Evolutionary conservation across 2,797 vertebrate genomes (phyloP).

Genomic region (Pitangus sulphuratus): DNA sequence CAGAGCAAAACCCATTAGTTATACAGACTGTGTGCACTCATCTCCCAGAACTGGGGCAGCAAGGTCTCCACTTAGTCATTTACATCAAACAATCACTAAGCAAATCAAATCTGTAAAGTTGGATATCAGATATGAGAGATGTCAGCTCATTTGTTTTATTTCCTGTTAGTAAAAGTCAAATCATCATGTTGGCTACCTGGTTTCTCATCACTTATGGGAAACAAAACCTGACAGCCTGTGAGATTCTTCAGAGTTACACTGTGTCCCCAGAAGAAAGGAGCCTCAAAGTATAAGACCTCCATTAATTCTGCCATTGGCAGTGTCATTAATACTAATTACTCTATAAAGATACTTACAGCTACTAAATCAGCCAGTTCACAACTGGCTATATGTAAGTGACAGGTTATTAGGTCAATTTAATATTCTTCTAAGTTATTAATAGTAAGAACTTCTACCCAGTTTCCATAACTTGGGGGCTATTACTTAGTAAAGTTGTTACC

Average conservation of each 20-base stretch:
- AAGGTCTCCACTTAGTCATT: background rate
- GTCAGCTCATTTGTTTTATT: background rate
- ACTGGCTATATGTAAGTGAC: background rate
- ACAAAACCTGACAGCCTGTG: background rate
- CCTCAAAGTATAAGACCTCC: background rate
- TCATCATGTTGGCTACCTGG: background rate
- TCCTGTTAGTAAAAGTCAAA: background rate
- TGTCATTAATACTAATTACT: background rate
- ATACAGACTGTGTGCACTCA: background rate
- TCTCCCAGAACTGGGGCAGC: background rate
- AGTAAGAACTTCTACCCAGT: background rate
- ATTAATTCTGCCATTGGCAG: background rate
- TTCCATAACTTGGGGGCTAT: background rate
- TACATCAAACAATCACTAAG: background rate
- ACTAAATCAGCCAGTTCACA: background rate
- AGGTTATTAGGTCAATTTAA: background rate
- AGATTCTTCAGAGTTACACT: background rate
- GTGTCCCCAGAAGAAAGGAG: background rate
- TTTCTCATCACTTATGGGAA: background rate
- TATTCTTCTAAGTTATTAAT: background rate
- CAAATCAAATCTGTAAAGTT: background rate
- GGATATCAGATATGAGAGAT: background rate
- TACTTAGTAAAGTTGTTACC: background rate
- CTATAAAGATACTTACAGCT: background rate
- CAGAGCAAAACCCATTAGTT: conserved; percentile 1